Evolutionary conservation across 2,113 vertebrate genomes (phyloP), one percentile per base, ranked within the genome.

Genomic region (Galeopterus variegatus): DNA sequence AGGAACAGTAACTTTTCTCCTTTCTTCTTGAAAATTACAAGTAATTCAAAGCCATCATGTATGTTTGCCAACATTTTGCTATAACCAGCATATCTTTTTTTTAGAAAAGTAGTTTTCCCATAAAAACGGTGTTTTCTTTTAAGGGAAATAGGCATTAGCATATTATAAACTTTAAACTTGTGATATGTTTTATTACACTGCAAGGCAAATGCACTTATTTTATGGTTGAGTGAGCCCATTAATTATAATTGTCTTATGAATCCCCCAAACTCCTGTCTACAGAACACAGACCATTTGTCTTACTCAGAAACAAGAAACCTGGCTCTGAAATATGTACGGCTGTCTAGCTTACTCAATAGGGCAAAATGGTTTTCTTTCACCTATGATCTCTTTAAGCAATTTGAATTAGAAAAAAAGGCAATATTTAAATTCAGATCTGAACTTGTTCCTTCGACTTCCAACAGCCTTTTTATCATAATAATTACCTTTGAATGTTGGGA

Each of bases 401-500:
- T 75, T 50, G 18, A 84, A 58, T 62, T 80, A 69, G 31, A 45
- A 93, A 60, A 65, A 72, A 60, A 88, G 31, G 14, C 45, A 86
- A 52, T 70, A 58, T 90, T 82, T 90, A 77, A 87, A 91, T 84
- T 87, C 14, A 69, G 54, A 93, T 28, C 17, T 79, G 41, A 77
- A 72, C 45, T 75, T 79, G 36, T 82, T 93, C 70, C 52, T 93
- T 31, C 23, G 60, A 17, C 23, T 81, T 80, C n/a, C 36, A 41
- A 28, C 24, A 92, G 62, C 62, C 10, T 80, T 70, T 96, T 75
- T 95, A 92, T 75, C 67, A 93, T 52, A 69, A 41, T 97, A 97
- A 98, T 98, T 98, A 96, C 52, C 92, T 98, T 96, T 94, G 94
- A 92, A 94, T 97, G 70, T 87, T 86, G 70, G 94, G 96, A 95